Evolutionary conservation across 37 sponge, comb jelly and placozoan species (phyloP).

Genomic region (Chondrosia reniformis): DNA sequence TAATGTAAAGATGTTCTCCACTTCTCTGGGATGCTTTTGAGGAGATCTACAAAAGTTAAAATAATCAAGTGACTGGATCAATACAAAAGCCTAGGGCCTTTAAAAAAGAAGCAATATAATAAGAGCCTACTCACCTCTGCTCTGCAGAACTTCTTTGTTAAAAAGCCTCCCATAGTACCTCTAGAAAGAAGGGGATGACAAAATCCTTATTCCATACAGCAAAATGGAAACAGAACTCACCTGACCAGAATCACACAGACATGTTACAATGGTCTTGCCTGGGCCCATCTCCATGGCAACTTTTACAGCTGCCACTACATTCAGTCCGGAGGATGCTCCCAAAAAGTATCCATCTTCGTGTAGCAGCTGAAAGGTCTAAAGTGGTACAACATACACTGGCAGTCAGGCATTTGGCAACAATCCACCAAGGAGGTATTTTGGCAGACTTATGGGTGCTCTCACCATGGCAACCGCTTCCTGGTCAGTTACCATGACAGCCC

Average conservation of each 20-base stretch:
- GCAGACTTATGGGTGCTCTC: not conserved
- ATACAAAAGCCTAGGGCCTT: too few relatives aligned
- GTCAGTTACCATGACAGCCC: constrained; percentile 60
- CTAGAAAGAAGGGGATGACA: constrained; percentile 16
- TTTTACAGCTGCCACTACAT: constrained; percentile 84
- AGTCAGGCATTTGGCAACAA: not conserved
- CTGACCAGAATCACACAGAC: constrained; percentile 86
- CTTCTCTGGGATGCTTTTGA: too few relatives aligned
- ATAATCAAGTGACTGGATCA: too few relatives aligned
- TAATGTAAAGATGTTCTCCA: too few relatives aligned
- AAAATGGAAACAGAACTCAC: constrained; percentile 2
- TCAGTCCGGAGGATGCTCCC: constrained; percentile 83
- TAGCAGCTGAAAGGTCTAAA: constrained; percentile 65
- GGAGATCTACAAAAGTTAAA: too few relatives aligned
- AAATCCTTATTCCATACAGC: not conserved
- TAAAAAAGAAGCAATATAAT: too few relatives aligned
- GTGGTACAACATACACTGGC: not conserved
- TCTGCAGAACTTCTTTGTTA: constrained; percentile 44
- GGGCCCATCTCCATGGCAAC: constrained; percentile 74
- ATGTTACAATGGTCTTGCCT: constrained; percentile 78
- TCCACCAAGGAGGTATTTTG: too few relatives aligned
- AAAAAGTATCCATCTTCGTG: constrained; percentile 90
- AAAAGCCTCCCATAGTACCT: constrained; percentile 64
- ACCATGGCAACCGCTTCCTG: constrained; percentile 69
- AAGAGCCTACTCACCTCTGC: constrained; percentile 49